Conservation (phyloP, 2,113 vertebrate genomes). For the Nycticryphes semicollaris region DNA sequence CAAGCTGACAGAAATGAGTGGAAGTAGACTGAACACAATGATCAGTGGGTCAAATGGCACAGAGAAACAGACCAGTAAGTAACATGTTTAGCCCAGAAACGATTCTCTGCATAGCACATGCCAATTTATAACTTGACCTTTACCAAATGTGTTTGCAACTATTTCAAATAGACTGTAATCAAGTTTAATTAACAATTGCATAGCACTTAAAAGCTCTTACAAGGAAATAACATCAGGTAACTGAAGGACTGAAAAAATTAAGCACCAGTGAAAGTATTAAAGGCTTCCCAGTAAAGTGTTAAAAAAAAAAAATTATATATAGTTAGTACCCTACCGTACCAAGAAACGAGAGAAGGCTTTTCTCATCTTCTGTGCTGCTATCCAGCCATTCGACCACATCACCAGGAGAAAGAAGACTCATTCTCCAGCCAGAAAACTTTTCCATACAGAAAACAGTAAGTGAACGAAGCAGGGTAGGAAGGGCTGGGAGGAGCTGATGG, state of each 20-base stretch:
- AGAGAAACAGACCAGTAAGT: background rate
- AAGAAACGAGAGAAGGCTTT: slow-evolving; percentile 84
- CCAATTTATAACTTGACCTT: background rate
- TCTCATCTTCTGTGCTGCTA: slow-evolving; percentile 85
- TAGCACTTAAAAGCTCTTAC: background rate
- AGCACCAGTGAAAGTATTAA: background rate
- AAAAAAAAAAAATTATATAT: slow-evolving; percentile 22
- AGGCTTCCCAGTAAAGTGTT: slow-evolving; percentile 48
- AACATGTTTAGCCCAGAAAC: background rate
- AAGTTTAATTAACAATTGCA: background rate
- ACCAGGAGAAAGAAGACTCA: slow-evolving; percentile 83
- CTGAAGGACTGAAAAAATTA: slow-evolving; percentile 27
- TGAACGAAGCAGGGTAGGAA: slow-evolving; percentile 58
- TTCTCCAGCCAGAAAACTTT: slow-evolving; percentile 83
- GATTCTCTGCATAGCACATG: background rate
- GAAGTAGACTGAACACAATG: background rate
- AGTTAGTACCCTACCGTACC: slow-evolving; percentile 78
- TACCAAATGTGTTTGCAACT: background rate
- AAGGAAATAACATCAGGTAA: background rate
- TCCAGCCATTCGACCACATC: slow-evolving; percentile 82
- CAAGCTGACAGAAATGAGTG: background rate
- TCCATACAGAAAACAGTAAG: slow-evolving; percentile 76
- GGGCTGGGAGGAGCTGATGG: slow-evolving; percentile 52
- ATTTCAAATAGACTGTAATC: slow-evolving; percentile 9
- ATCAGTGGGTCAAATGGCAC: slow-evolving; percentile 3